Evolutionary conservation across 1,140 invertebrate species (phyloP), one percentile per base, ranked within the genome.

Genomic region (Ectropis grisescens): DNA sequence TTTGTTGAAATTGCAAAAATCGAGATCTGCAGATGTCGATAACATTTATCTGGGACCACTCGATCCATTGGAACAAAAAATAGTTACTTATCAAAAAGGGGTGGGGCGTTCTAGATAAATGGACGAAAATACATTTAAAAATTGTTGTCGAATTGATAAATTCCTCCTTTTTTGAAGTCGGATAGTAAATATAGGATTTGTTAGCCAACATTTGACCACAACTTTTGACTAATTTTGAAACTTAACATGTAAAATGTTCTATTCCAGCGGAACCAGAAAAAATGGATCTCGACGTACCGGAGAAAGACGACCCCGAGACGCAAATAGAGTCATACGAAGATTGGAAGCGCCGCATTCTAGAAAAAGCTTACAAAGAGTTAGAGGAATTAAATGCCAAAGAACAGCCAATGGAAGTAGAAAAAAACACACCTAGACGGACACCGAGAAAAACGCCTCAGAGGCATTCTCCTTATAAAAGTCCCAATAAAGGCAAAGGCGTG

Each of bases 391-490:
- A 46, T 22, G 16, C 3, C 3, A 19, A 19, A 19, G 16, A 19
- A 8, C 3, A 19, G 16, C 16, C 16, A 19, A 19, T 4, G 11
- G 44, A 48, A 31, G 16, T n/a, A 16, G 37, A 27, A 32, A 16
- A 25, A 14, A 13, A 43, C 4, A 42, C 65, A 3, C 56, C 66
- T 5, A 54, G 72, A 19, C 47, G 58, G 9, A 69, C 70, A 0
- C 74, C 70, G 0, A 57, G 70, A 19, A 78, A 78, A 37, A 62
- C 62, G 0, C 57, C 65, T 1, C 62, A 68, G 28, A 78, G 74
- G 15, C 65, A 45, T 42, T 62, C 68, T 0, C 68, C 72, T 2
- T 70, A 68, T 24, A 71, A 72, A 41, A 59, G 39, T 16, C 50
- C 59, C 11, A 48, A 4, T 5, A 51, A 50, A 11, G 33, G 13